These are phyloP conservation scores for Artemia franciscana DNA, from an alignment of 1,140 invertebrate genomes.

Conservation along the genomic window DNA sequence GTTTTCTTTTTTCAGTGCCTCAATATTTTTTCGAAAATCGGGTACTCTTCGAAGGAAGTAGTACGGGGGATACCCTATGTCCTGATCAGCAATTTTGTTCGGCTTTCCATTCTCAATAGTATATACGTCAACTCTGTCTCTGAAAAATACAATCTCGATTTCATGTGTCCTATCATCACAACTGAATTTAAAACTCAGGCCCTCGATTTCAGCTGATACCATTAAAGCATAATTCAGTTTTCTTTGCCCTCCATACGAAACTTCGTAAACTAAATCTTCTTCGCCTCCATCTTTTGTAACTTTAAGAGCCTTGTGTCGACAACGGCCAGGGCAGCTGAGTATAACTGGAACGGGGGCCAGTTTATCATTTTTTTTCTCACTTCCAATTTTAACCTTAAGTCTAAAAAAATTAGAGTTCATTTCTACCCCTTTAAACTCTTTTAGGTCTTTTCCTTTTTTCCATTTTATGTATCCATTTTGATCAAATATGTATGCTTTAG, in stretches of 20 bases:
- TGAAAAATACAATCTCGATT: background rate
- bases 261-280: background rate
- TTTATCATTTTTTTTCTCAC: no score
- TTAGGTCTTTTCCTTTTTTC: no score
- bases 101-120: background rate
- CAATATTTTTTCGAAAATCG: background rate
- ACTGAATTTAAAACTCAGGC: background rate
- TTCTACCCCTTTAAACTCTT: no score
- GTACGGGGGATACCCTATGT: no score
- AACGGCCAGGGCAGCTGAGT: background rate
- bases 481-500: no score
- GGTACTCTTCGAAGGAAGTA: background rate
- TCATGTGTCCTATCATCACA: background rate
- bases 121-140: background rate
- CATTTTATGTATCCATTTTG: no score
- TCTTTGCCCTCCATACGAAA: background rate
- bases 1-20: background rate
- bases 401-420: no score
- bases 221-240: background rate
- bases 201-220: background rate
- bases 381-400: no score
- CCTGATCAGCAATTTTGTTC: background rate
- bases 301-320: background rate
- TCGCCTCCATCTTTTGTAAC: background rate
- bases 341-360: background rate